phyloP scores from a whole-genome alignment of 1,140 invertebrate species.

The Drosophila albomicans region DNA sequence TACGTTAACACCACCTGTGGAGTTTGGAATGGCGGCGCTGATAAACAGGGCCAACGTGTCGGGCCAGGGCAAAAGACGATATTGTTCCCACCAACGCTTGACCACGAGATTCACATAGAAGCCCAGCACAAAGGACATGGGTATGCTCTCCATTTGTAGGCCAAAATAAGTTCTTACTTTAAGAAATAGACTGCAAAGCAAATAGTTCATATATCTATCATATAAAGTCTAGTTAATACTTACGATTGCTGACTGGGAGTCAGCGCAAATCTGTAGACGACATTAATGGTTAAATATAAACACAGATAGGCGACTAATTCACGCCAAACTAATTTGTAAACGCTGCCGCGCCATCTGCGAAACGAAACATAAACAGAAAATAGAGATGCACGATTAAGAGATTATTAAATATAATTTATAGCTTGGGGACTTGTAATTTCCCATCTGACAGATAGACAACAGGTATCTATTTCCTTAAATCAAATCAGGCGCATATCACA shows the following conservation, averaged over 20 bases:
- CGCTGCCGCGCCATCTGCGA: constrained; percentile 96
- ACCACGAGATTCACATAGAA: constrained; percentile 97
- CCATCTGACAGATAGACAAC: constrained; percentile 14
- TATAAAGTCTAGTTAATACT: constrained; percentile 72
- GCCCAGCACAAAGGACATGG: constrained; percentile 96
- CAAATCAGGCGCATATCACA: constrained; percentile 26
- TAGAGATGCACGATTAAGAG: constrained; percentile 16
- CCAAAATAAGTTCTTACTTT: constrained; percentile 92
- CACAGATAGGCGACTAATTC: constrained; percentile 95
- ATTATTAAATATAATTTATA: constrained; percentile 29
- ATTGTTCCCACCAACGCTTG: constrained; percentile 97
- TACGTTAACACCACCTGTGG: constrained; percentile 90
- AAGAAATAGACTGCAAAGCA: constrained; percentile 89
- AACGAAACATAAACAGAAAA: constrained; percentile 12
- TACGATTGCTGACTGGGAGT: constrained; percentile 93
- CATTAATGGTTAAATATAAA: constrained; percentile 94
- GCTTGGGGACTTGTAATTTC: constrained; percentile 41
- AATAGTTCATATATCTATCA: background rate
- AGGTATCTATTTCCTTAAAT: constrained; percentile 28
- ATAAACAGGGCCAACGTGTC: constrained; percentile 95
- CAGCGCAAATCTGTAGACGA: constrained; percentile 94
- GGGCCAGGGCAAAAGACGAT: constrained; percentile 95
- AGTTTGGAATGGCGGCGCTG: constrained; percentile 92
- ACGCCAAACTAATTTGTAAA: constrained; percentile 98
- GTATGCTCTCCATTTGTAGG: constrained; percentile 93